These are phyloP conservation scores for Priocnemis perturbator DNA, from an alignment of 2,888 invertebrate genomes.

Conservation along the genomic window DNA sequence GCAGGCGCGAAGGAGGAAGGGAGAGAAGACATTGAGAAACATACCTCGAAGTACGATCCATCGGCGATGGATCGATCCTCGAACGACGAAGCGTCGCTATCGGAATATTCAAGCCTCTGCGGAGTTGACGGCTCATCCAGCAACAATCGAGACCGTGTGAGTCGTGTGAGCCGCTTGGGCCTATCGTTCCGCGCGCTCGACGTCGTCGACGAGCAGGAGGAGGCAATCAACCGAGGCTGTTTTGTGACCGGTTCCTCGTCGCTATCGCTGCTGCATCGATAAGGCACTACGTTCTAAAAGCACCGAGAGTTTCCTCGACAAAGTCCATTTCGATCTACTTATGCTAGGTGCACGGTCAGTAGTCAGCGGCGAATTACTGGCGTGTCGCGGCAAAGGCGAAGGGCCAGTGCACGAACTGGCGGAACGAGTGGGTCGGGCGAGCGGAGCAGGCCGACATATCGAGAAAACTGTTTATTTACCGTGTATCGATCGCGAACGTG, in stretches of 20 bases:
- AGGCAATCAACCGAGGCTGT: constrained; percentile 79
- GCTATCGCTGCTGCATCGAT: constrained; percentile 80
- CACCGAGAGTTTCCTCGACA: constrained; percentile 20
- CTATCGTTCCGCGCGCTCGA: constrained; percentile 40
- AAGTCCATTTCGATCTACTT: constrained; percentile 7
- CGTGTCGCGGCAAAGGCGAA: no score
- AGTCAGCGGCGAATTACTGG: not conserved
- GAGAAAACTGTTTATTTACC: no score
- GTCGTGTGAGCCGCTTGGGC: constrained; percentile 32
- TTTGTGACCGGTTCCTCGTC: constrained; percentile 87
- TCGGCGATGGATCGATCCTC: constrained; percentile 70
- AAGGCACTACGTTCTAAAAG: constrained; percentile 77
- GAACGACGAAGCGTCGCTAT: constrained; percentile 68
- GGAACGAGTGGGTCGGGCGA: no score
- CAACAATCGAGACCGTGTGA: constrained; percentile 35
- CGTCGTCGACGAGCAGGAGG: not conserved
- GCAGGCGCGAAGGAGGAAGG: no score
- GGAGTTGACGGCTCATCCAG: constrained; percentile 3
- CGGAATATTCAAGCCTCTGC: constrained; percentile 61
- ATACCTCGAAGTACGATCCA: constrained; percentile 74
- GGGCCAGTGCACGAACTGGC: no score
- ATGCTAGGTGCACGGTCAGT: not conserved
- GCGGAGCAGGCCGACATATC: no score
- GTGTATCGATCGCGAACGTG: constrained; percentile 9
- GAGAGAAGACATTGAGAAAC: no score